Conservation (phyloP, 1,140 invertebrate species). For the Dolichoris vasculosae region DNA sequence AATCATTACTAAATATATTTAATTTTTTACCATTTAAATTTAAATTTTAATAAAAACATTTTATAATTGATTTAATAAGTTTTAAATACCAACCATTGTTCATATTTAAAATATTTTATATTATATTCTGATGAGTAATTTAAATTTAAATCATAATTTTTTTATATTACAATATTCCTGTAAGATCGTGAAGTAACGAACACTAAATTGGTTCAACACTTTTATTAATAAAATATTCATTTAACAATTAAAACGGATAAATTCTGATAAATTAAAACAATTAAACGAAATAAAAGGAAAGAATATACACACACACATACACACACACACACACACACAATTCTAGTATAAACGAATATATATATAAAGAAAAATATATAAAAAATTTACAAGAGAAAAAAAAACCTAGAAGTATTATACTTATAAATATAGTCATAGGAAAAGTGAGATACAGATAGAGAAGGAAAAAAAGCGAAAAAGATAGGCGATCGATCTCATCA, state of each 20-base stretch:
- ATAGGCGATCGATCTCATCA: slow-evolving; percentile 1
- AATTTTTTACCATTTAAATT: background rate
- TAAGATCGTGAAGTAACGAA: too few species aligned
- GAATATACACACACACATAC: too few species aligned
- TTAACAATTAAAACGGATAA: too few species aligned
- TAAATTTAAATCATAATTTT: too few species aligned
- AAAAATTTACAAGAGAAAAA: background rate
- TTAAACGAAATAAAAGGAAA: background rate
- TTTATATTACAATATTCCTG: too few species aligned
- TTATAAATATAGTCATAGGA: background rate
- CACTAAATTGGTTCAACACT: too few species aligned
- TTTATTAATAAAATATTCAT: too few species aligned
- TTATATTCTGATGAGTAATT: background rate
- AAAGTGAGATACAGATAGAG: background rate
- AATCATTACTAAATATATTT: background rate
- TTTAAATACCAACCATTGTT: too few species aligned
- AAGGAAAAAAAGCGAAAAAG: background rate
- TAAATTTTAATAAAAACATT: background rate
- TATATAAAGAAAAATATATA: background rate
- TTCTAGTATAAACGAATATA: background rate
- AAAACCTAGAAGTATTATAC: background rate
- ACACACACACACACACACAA: too few species aligned
- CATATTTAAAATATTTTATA: background rate
- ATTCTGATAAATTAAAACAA: too few species aligned
- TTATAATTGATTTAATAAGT: background rate